phyloP scores from a whole-genome alignment of 2,888 invertebrate genomes.

The Acrobasis consociella region DNA sequence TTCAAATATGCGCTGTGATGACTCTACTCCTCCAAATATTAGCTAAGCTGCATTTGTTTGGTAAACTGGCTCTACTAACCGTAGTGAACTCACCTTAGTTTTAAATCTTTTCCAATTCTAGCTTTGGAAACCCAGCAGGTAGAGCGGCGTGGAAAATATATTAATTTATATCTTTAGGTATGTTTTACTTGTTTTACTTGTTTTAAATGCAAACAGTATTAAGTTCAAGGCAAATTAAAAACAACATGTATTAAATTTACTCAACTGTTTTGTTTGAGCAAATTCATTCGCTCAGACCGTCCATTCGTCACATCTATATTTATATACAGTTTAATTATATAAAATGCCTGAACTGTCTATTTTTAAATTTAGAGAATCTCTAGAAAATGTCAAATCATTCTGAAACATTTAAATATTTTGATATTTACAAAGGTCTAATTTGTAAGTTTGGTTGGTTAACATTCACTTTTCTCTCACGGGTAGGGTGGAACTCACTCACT shows the following conservation, averaged over 20 bases:
- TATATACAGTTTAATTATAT: slow-evolving; percentile 53
- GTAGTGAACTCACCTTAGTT: too few species aligned
- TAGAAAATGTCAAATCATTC: slow-evolving; percentile 32
- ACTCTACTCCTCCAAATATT: too few species aligned
- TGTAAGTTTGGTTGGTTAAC: not conserved
- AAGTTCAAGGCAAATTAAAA: not conserved
- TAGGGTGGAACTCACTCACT: not conserved
- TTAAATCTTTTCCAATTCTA: too few species aligned
- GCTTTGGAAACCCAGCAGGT: not conserved
- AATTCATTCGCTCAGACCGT: slow-evolving; percentile 26
- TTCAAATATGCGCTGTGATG: too few species aligned
- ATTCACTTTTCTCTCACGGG: not conserved
- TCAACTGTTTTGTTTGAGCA: slow-evolving; percentile 27
- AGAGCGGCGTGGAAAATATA: not conserved
- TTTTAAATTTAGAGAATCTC: slow-evolving; percentile 36
- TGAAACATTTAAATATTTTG: slow-evolving; percentile 7
- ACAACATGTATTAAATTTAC: slow-evolving; percentile 27
- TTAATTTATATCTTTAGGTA: not conserved
- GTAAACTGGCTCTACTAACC: too few species aligned
- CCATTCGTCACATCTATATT: slow-evolving; percentile 50
- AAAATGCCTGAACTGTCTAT: slow-evolving; percentile 43
- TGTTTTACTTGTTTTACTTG: not conserved
- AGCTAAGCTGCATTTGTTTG: too few species aligned
- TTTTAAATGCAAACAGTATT: not conserved
- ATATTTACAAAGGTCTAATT: not conserved